phyloP scores from a whole-genome alignment of 2,113 vertebrate genomes.

The Rallus limicola region DNA sequence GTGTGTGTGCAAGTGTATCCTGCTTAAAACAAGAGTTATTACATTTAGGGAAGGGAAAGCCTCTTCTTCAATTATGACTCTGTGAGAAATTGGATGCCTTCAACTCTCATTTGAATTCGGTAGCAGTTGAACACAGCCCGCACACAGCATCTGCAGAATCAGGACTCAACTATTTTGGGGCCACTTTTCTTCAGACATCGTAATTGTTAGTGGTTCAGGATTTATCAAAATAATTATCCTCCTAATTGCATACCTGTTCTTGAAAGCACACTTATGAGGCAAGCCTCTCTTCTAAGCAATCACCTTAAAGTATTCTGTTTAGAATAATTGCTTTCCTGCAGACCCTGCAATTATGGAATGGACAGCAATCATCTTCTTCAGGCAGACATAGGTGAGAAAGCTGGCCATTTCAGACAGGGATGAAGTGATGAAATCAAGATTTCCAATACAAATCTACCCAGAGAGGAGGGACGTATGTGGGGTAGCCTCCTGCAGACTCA shows the following conservation, averaged over 20 bases:
- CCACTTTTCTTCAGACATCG: background rate
- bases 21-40: background rate
- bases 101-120: background rate
- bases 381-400: background rate
- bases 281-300: conserved; percentile 35
- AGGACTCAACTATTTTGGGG: background rate
- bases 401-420: background rate
- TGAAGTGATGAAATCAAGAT: background rate
- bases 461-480: background rate
- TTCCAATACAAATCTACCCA: background rate
- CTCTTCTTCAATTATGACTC: background rate
- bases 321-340: conserved; percentile 39
- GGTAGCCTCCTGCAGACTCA: background rate
- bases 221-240: conserved; percentile 49
- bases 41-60: background rate
- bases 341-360: background rate
- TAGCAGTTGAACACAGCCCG: background rate
- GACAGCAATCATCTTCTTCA: background rate
- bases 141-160: background rate
- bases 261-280: conserved; percentile 13
- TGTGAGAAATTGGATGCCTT: background rate
- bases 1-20: background rate
- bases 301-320: conserved; percentile 4
- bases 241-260: conserved; percentile 38
- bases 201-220: conserved; percentile 7